Evolutionary conservation across 2,113 vertebrate genomes (phyloP).

Genomic region (Petrocephalus microphthalmus): DNA sequence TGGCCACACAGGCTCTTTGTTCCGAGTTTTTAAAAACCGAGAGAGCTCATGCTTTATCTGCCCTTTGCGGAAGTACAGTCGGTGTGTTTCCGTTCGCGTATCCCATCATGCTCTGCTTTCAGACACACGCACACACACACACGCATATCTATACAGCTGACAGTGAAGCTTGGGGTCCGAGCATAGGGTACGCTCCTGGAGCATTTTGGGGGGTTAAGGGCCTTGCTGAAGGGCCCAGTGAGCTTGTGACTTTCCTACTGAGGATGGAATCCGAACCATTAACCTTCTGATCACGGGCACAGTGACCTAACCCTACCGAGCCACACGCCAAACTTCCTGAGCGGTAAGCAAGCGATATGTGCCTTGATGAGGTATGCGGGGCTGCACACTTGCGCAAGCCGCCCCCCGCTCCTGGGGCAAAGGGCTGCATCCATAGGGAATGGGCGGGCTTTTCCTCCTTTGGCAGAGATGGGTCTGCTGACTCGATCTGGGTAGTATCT

Average conservation of each 20-base stretch:
- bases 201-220: not conserved
- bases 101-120: not conserved
- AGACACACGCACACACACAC: not conserved
- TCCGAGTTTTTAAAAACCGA: not conserved
- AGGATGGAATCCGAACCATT: not conserved
- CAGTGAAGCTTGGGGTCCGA: not conserved
- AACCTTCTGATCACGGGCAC: not conserved
- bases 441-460: not conserved
- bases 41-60: not conserved
- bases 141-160: not conserved
- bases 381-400: not conserved
- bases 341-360: not conserved
- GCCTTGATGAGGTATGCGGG: not conserved
- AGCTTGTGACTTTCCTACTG: not conserved
- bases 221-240: not conserved
- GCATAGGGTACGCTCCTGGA: not conserved
- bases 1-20: not conserved
- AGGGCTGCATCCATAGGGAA: not conserved
- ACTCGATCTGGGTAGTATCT: not conserved
- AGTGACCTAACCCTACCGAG: not conserved
- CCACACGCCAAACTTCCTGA: not conserved
- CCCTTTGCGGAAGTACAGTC: not conserved
- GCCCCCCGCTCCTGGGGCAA: not conserved
- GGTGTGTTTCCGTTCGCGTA: not conserved
- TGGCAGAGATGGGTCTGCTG: too few species aligned